Percentiles rank a stretch among this genome's conserved stretches.
Evolutionary conservation across 1,140 invertebrate genomes (phyloP).

Genomic region (Drosophila truncata): DNA sequence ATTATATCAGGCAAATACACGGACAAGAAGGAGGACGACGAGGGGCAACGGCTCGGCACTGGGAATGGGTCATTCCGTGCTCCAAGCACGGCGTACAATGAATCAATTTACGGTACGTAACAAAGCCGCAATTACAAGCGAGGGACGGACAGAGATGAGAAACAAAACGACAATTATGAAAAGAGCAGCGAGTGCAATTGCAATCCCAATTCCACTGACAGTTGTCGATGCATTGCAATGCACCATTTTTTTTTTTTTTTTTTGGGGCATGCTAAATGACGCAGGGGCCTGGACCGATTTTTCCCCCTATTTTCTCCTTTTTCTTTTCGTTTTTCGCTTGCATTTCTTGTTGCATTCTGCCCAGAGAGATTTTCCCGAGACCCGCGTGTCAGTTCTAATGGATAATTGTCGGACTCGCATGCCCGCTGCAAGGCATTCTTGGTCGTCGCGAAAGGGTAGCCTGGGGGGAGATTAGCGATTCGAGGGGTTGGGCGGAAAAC

Average conservation of each 20-base stretch:
- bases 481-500: not conserved
- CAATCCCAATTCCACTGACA: constrained; percentile 66
- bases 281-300: constrained; percentile 40
- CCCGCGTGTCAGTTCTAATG: constrained; percentile 79
- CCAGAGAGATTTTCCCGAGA: constrained; percentile 12
- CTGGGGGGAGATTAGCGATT: constrained; percentile 32
- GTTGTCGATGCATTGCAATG: constrained; percentile 41
- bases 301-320: constrained; percentile 13
- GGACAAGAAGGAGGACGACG: not conserved
- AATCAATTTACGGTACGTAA: constrained; percentile 83
- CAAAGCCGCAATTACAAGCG: constrained; percentile 80
- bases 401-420: constrained; percentile 78
- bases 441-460: constrained; percentile 27
- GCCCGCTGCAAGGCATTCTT: constrained; percentile 42
- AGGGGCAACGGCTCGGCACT: not conserved
- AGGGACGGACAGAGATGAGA: constrained; percentile 42
- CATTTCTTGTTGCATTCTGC: constrained; percentile 27
- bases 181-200: constrained; percentile 79
- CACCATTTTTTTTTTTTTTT: too few relatives aligned
- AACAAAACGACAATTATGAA: constrained; percentile 70
- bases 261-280: constrained; percentile 67
- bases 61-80: constrained; percentile 44
- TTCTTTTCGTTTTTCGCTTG: constrained; percentile 29
- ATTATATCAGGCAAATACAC: constrained; percentile 62
- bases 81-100: constrained; percentile 70